Base-by-base conservation (phyloP, 35 echinoderm and acorn worm species). In the Apostichopus parvimensis region DNA sequence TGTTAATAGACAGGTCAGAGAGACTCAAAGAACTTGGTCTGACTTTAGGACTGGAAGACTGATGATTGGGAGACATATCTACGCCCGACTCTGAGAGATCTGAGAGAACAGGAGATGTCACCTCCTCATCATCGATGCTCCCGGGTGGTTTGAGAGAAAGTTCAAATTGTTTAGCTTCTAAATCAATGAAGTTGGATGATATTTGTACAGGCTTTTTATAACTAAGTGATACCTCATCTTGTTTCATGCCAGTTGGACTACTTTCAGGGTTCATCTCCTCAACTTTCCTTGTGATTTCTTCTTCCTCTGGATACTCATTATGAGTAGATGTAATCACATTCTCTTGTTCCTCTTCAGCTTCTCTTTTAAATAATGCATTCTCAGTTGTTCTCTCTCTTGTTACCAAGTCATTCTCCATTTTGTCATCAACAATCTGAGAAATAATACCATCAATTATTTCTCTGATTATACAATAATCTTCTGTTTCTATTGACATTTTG, bases 121-220 rank as follows among this genome's bases (percentile, higher is more conserved):
- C 72, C 23, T 91, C 89, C 25, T 91, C 89, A 4, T 78, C 53
- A 15, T 55, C 56, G 64, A 88, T 23, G 23, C 23, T 72, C 61
- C 61, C 60, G 20, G 68, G 86, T 65, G 60, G 86, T 72, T 88
- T 88, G 13, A 88, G 62, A 72, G 86, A 88, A 28, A 88, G 86
- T 72, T 88, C 86, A 72, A 45, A 88, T 64, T 88, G 86, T 15
- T 88, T 88, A 23, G 86, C 86, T 72, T 88, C 86, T 57, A 88
- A 64, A 62, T 88, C 86, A 72, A 15, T 72, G 72, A 88, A 88
- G 64, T 88, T 75, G 6, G 86, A 68, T 20, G 86, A 88, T 54
- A 88, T 88, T 25, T 53, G 79, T 10, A 94, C 87, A 22, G 78
- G 6, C 68, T 89, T 91, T 68, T 91, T 94, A 25, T 77, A 75